Conservation (phyloP, 1,140 invertebrate genomes). For the Trichonephila clavata region DNA sequence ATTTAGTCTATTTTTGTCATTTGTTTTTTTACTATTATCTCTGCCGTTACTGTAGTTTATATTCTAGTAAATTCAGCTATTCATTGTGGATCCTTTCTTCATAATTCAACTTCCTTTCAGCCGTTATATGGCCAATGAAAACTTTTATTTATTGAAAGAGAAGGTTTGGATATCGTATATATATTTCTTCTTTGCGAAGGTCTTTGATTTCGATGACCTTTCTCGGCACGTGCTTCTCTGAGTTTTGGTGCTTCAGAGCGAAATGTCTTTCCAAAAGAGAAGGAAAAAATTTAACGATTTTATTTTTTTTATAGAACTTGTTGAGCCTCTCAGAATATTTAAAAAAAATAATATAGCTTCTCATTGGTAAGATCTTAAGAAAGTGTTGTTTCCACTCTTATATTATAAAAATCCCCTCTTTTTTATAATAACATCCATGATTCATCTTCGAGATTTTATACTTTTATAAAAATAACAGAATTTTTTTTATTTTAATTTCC, state of each 20-base stretch:
- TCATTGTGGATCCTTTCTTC: not conserved
- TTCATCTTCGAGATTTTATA: no score
- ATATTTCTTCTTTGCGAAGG: not conserved
- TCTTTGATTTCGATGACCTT: not conserved
- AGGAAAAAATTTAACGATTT: not conserved
- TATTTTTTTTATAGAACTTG: no score
- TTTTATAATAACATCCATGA: no score
- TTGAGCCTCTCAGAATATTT: no score
- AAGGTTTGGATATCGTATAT: constrained; percentile 15
- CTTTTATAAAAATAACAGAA: no score
- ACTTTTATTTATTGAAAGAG: constrained; percentile 41
- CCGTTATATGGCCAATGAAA: constrained; percentile 50
- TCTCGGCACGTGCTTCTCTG: not conserved
- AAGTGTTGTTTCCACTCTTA: no score
- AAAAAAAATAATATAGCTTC: no score
- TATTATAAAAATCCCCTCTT: no score
- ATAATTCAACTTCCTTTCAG: constrained; percentile 28
- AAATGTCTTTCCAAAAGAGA: not conserved
- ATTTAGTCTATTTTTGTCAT: constrained; percentile 16
- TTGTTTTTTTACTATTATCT: not conserved
- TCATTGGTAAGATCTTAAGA: no score
- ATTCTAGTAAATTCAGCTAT: constrained; percentile 37
- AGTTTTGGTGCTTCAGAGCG: not conserved
- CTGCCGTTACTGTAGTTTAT: constrained; percentile 19
- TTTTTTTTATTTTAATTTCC: no score